A percentile compares a stretch with the other conserved stretches of the same genome.
Evolutionary conservation across 2,888 invertebrate species (phyloP).

Genomic region (Cantharis nigra): DNA sequence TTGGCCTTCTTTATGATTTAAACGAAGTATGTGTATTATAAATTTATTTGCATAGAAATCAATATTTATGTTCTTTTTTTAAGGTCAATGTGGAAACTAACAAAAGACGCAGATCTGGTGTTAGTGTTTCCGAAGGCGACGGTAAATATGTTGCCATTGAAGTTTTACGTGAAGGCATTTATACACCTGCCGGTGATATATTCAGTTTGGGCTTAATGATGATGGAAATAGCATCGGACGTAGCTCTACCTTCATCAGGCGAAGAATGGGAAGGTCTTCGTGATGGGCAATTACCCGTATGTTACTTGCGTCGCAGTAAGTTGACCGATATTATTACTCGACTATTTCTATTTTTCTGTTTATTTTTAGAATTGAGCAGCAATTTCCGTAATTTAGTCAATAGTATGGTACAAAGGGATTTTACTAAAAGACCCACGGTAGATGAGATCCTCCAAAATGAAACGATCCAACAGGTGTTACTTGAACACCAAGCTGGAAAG

Average conservation of each 20-base stretch:
- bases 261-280: conserved; percentile 71
- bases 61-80: background rate
- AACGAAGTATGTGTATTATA: conserved; percentile 56
- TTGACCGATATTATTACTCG: background rate
- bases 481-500: background rate
- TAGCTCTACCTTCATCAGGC: conserved; percentile 71
- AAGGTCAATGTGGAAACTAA: conserved; percentile 32
- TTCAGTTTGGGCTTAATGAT: conserved; percentile 76
- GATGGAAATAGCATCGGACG: conserved; percentile 71
- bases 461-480: background rate
- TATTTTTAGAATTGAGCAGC: background rate
- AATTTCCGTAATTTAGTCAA: background rate
- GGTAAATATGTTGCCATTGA: conserved; percentile 77
- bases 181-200: conserved; percentile 73
- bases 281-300: conserved; percentile 2
- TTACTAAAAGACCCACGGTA: background rate
- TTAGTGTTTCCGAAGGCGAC: conserved; percentile 72
- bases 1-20: conserved; percentile 72
- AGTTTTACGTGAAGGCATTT: conserved; percentile 63
- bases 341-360: background rate
- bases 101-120: conserved; percentile 20
- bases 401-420: background rate
- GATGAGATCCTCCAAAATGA: background rate
- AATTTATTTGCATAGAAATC: background rate
- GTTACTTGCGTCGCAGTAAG: conserved; percentile 8